Evolutionary conservation across 2,113 vertebrate species (phyloP), one percentile per base, ranked within the genome.

Genomic region (Hassar affinis): DNA sequence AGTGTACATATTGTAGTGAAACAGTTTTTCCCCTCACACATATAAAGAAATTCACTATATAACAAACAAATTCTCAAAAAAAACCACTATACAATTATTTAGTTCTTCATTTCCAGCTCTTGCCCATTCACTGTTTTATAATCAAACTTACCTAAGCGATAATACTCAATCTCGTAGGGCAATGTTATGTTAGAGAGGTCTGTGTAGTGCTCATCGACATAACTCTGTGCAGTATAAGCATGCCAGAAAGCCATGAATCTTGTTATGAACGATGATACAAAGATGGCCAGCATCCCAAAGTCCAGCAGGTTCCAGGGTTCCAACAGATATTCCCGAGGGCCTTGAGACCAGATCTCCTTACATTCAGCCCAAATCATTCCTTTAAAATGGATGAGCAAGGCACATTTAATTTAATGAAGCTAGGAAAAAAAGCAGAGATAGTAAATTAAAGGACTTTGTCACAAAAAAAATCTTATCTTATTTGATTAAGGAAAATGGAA

Each of bases 341-440:
- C 97, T 91, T 97, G 96, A 35, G 94, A 94, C 98, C 97, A 99
- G 81, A 99, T 97, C 89, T 96, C 94, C 91, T 96, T 97, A 90
- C 97, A 99, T 91, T 97, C 97, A 27, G 97, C 94, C 95, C 97
- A 98, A 91, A 99, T 97, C 94, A 98, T 99, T 20, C 98, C 98
- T 99, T 86, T 49, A 75, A 79, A 62, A n/a, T 7, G 18, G 30
- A 84, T 5, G 80, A 80, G 10, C 27, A 45, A 72, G 9, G 17
- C 9, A 79, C 0, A 42, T 38, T 20, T 62, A 11, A 52, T 83
- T 56, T 18, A 59, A 54, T 54, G 18, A 76, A 35, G 74, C 15
- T 20, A 52, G 49, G 27, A 22, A 52, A 74, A 72, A 75, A 38
- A 27, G 49, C 30, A 27, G n/a, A 47, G 35, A 59, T 42, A 45